These are phyloP conservation scores for Bombyx mandarina DNA, from an alignment of 1,140 invertebrate genomes.

Conservation along the genomic window DNA sequence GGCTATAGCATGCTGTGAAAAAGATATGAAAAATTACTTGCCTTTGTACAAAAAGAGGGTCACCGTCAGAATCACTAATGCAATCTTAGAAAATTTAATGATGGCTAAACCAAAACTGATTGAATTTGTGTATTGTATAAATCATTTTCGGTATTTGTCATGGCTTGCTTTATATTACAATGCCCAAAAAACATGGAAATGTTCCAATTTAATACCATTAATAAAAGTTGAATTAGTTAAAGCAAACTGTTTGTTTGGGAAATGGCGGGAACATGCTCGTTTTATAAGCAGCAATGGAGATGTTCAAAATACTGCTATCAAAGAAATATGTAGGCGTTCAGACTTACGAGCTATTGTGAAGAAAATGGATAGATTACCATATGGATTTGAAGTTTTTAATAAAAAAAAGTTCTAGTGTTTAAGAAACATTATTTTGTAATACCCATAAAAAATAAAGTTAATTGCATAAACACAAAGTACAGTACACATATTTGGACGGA, in stretches of 20 bases:
- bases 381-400: slow-evolving; percentile 47
- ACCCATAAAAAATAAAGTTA: slow-evolving; percentile 1
- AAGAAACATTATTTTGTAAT: neutral
- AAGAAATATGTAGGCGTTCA: slow-evolving; percentile 44
- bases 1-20: slow-evolving; percentile 38
- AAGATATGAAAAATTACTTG: slow-evolving; percentile 41
- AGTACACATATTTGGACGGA: slow-evolving; percentile 5
- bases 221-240: slow-evolving; percentile 50
- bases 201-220: slow-evolving; percentile 37
- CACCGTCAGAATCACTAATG: slow-evolving; percentile 52
- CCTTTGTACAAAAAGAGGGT: slow-evolving; percentile 58
- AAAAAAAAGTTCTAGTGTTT: slow-evolving; percentile 12
- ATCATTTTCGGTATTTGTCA: slow-evolving; percentile 64
- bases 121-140: slow-evolving; percentile 60
- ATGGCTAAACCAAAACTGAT: slow-evolving; percentile 35
- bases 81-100: slow-evolving; percentile 43
- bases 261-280: slow-evolving; percentile 53
- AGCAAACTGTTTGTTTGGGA: slow-evolving; percentile 61
- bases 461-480: neutral
- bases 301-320: slow-evolving; percentile 23
- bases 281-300: slow-evolving; percentile 38
- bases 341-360: slow-evolving; percentile 47
- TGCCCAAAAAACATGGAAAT: slow-evolving; percentile 51
- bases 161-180: slow-evolving; percentile 57
- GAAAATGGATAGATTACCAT: slow-evolving; percentile 38